phyloP scores from a whole-genome alignment of 2,888 invertebrate genomes.

The Taenaris catops region DNA sequence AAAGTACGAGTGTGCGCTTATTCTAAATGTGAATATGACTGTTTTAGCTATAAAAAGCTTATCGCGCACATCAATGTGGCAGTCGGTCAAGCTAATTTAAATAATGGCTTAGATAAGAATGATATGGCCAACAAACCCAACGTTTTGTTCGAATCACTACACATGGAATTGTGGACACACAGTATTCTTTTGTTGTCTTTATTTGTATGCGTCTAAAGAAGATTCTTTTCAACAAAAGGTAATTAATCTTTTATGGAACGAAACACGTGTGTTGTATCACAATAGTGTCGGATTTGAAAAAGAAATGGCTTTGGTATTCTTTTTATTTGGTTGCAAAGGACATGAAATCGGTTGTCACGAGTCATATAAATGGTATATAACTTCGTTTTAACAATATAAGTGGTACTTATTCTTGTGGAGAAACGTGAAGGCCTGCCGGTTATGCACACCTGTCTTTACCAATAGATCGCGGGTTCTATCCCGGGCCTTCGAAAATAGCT shows the following conservation, averaged over 20 bases:
- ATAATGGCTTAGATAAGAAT: slow-evolving; percentile 14
- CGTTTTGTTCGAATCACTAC: background rate
- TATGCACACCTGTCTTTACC: too few species aligned
- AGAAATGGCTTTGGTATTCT: too few species aligned
- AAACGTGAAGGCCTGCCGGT: too few species aligned
- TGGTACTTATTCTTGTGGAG: too few species aligned
- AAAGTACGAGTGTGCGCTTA: background rate
- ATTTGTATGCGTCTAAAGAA: background rate
- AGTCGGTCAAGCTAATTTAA: slow-evolving; percentile 14
- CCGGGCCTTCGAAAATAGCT: too few species aligned
- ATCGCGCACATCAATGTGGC: slow-evolving; percentile 11
- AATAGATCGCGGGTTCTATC: too few species aligned
- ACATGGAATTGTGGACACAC: background rate
- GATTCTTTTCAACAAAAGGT: slow-evolving; percentile 1
- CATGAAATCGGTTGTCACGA: too few species aligned
- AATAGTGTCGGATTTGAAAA: too few species aligned
- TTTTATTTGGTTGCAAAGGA: too few species aligned
- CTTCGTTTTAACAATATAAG: too few species aligned
- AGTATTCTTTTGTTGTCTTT: background rate
- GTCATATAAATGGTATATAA: too few species aligned
- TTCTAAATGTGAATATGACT: slow-evolving; percentile 4
- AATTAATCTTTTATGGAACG: background rate
- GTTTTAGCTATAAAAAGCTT: slow-evolving; percentile 7
- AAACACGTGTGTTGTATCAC: too few species aligned
- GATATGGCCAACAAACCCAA: slow-evolving; percentile 1